Percentiles rank a stretch among this genome's conserved stretches.
Evolutionary conservation across 2,888 invertebrate species (phyloP).

Genomic region (Ennomos quercinarius): DNA sequence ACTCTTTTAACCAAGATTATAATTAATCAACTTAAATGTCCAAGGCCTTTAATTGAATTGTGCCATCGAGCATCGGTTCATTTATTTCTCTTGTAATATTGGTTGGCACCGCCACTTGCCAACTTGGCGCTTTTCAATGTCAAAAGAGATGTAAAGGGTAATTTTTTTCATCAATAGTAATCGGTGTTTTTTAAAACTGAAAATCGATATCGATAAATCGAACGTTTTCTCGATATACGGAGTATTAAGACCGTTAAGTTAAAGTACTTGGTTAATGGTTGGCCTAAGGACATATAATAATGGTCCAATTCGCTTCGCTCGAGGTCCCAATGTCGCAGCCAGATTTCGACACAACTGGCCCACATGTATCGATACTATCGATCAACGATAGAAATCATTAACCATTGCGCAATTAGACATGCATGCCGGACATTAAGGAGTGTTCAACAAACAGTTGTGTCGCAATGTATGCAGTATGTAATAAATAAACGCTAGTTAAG

Average conservation of each 20-base stretch:
- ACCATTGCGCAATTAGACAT: constrained; percentile 58
- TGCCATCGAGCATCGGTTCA: background rate
- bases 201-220: constrained; percentile 2
- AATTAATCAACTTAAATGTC: constrained; percentile 6
- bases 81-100: no score
- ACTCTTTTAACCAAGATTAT: constrained; percentile 14
- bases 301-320: constrained; percentile 56
- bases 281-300: constrained; percentile 51
- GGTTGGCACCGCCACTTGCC: no score
- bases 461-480: constrained; percentile 49
- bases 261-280: constrained; percentile 20
- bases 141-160: no score
- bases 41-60: background rate
- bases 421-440: constrained; percentile 65
- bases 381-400: constrained; percentile 62
- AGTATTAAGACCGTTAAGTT: constrained; percentile 4
- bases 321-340: constrained; percentile 59
- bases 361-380: constrained; percentile 27
- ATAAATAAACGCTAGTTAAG: constrained; percentile 61
- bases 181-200: no score
- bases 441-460: constrained; percentile 63
- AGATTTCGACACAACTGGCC: constrained; percentile 64
- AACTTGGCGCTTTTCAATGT: no score
- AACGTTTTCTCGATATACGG: constrained; percentile 18
- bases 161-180: no score